phyloP scores from a whole-genome alignment of 2,113 vertebrate genomes.

The Condylura cristata region DNA sequence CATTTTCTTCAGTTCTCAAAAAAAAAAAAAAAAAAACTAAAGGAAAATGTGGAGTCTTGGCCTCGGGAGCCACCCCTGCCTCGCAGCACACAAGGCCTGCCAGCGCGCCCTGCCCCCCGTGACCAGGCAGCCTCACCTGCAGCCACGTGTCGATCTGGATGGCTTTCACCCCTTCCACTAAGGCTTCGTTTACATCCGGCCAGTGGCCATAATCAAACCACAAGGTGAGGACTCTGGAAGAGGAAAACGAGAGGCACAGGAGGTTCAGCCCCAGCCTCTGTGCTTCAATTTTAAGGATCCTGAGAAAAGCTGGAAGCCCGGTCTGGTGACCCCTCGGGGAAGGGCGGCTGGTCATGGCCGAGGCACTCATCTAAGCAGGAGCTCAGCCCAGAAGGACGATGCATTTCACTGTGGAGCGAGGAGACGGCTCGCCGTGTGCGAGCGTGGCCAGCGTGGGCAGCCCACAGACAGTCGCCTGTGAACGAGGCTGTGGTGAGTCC shows the following conservation, averaged over 20 bases:
- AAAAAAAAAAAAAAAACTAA: neutral
- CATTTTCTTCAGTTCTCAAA: neutral
- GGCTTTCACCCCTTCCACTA: slow-evolving; percentile 98
- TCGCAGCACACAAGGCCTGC: rapidly evolving
- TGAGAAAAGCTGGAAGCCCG: neutral
- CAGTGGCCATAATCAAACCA: slow-evolving; percentile 99
- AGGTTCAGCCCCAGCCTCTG: neutral
- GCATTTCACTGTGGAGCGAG: neutral
- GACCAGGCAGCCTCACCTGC: slow-evolving; percentile 91
- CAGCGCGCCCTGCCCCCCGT: too few relatives aligned
- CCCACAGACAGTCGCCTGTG: rapidly evolving
- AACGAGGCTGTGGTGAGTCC: neutral
- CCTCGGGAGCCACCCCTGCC: neutral
- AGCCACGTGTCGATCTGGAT: slow-evolving; percentile 99
- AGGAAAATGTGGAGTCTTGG: neutral
- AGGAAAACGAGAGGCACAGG: slow-evolving; percentile 23
- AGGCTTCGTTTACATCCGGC: slow-evolving; percentile 97
- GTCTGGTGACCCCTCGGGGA: neutral
- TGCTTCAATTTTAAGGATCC: neutral
- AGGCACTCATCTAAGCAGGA: neutral
- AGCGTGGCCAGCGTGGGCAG: neutral
- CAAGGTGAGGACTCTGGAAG: slow-evolving; percentile 94
- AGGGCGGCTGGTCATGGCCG: neutral
- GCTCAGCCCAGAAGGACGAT: too few relatives aligned
- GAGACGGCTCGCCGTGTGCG: too few relatives aligned